phyloP scores from a whole-genome alignment of 2,888 invertebrate genomes.

The Trichopria drosophilae region DNA sequence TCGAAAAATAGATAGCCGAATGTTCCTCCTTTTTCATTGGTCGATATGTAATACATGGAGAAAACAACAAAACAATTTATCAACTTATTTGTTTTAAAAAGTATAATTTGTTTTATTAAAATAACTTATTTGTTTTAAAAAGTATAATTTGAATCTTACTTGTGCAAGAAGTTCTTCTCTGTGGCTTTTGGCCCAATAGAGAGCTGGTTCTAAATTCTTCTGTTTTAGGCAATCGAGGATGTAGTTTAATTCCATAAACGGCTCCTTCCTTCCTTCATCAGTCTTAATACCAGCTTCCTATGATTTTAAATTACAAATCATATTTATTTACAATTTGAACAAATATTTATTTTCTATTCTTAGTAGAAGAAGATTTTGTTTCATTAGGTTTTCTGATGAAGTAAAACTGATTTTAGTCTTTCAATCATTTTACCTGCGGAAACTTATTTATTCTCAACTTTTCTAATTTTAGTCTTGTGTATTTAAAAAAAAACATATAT shows the following conservation, averaged over 20 bases:
- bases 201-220: constrained; percentile 79
- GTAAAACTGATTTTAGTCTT: too few species aligned
- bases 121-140: background rate
- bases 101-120: too few species aligned
- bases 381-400: too few species aligned
- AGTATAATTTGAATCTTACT: constrained; percentile 44
- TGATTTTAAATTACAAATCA: constrained; percentile 22
- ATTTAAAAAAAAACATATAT: too few species aligned
- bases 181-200: constrained; percentile 83
- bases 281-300: constrained; percentile 72
- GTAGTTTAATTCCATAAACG: constrained; percentile 81
- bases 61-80: too few species aligned
- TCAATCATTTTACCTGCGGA: too few species aligned
- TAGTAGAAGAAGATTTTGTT: constrained; percentile 3
- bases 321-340: constrained; percentile 8
- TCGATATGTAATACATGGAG: too few species aligned
- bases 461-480: too few species aligned
- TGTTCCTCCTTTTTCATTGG: too few species aligned
- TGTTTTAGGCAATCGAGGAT: constrained; percentile 85
- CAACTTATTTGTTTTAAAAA: too few species aligned
- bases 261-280: constrained; percentile 70
- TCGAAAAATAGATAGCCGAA: too few species aligned
- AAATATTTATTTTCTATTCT: constrained; percentile 7
- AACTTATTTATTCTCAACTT: too few species aligned
- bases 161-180: constrained; percentile 72